Conservation (phyloP, 2,797 vertebrate genomes). For the Halcyon chelicuti region DNA sequence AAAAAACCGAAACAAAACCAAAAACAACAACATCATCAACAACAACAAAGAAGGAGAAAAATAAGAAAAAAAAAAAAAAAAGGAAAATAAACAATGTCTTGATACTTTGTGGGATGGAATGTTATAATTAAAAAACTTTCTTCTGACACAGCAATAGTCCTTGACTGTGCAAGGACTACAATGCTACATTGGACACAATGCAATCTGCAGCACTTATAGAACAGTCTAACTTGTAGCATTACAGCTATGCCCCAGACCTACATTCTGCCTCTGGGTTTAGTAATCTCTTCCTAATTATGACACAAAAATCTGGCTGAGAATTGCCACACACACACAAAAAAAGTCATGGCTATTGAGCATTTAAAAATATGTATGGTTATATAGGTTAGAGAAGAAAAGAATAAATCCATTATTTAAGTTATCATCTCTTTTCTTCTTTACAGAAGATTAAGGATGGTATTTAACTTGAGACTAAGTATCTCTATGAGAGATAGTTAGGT, state of each 20-base stretch:
- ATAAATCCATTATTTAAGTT: background rate
- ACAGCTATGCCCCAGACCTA: background rate
- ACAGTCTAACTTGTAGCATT: background rate
- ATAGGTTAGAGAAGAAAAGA: background rate
- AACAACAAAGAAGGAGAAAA: too few relatives aligned
- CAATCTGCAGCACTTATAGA: background rate
- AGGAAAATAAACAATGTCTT: rapidly evolving
- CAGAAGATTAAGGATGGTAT: background rate
- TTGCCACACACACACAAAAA: too few relatives aligned
- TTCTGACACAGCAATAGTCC: background rate
- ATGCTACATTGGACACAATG: background rate
- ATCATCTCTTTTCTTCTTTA: background rate
- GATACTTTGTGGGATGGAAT: background rate
- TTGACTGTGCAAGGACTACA: background rate
- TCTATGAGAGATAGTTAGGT: background rate
- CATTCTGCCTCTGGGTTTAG: background rate
- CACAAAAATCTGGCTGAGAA: background rate
- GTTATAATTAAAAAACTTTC: background rate
- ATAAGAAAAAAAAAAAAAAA: rapidly evolving
- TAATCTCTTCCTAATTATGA: background rate
- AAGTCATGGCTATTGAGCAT: background rate
- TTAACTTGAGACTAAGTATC: background rate
- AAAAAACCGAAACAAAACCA: too few relatives aligned
- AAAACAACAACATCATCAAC: too few relatives aligned
- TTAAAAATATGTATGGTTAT: background rate